These are phyloP conservation scores for Pachycephus smyrnensis DNA, from an alignment of 2,888 invertebrate species.

Conservation along the genomic window DNA sequence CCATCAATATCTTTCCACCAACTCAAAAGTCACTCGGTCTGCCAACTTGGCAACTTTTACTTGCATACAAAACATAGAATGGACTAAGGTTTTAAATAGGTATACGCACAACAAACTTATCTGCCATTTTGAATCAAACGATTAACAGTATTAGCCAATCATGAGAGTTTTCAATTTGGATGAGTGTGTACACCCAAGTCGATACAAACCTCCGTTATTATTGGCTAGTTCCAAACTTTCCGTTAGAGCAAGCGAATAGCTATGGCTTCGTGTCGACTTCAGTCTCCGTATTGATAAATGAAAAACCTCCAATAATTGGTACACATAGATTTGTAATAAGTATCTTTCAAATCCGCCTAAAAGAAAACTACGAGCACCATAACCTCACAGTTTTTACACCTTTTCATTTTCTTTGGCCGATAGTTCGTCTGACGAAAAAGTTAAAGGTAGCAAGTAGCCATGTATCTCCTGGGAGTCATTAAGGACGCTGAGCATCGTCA, in stretches of 20 bases:
- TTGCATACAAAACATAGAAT: not conserved
- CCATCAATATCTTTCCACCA: not conserved
- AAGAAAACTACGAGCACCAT: not conserved
- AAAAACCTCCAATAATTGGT: not conserved
- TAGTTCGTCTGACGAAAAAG: not conserved
- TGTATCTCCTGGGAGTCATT: constrained; percentile 48
- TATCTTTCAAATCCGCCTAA: not conserved
- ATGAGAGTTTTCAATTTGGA: too few species aligned
- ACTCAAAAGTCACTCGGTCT: not conserved
- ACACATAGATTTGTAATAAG: not conserved
- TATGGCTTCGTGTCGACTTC: not conserved
- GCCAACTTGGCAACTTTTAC: not conserved
- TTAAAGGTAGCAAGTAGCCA: not conserved
- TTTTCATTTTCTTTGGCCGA: not conserved
- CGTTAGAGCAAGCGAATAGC: not conserved
- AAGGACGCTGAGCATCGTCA: constrained; percentile 40
- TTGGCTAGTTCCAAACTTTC: not conserved
- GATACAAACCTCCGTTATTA: too few species aligned
- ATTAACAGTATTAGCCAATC: not conserved
- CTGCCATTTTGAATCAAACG: not conserved
- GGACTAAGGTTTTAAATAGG: not conserved
- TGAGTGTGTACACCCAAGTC: too few species aligned
- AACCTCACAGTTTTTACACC: not conserved
- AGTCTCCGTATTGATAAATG: not conserved
- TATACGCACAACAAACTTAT: not conserved